These are phyloP conservation scores for Chanos chanos DNA, from an alignment of 2,797 vertebrate species.

Conservation along the genomic window DNA sequence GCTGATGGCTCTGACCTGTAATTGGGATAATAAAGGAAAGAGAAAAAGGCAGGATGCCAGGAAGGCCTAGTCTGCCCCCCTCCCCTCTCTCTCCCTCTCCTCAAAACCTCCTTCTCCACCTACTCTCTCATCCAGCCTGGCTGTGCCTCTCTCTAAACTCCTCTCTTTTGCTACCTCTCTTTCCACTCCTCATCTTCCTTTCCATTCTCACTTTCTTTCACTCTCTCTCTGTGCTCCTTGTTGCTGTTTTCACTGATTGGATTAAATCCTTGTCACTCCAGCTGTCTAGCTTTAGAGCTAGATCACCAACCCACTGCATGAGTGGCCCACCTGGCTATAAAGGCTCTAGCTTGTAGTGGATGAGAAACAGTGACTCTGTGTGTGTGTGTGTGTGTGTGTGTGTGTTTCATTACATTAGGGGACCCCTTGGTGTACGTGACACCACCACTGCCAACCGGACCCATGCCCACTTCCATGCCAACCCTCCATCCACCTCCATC, in stretches of 20 bases:
- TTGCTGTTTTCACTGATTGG: no score
- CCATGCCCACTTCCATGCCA: conserved; percentile 5
- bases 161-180: no score
- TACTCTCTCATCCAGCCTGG: neutral
- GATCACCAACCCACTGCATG: no score
- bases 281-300: no score
- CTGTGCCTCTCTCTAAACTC: neutral
- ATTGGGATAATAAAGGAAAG: conserved; percentile 33
- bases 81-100: neutral
- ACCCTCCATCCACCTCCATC: no score
- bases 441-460: conserved; percentile 16
- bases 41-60: neutral
- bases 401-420: no score
- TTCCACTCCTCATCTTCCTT: neutral
- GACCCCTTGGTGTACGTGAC: conserved; percentile 16
- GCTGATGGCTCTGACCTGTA: conserved; percentile 26
- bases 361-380: no score
- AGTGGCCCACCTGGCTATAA: no score
- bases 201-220: conserved; percentile 3
- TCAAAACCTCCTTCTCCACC: neutral
- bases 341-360: no score
- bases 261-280: no score
- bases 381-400: no score
- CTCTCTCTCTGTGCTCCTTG: neutral
- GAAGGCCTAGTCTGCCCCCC: conserved; percentile 12